phyloP scores from a whole-genome alignment of 2,113 vertebrate genomes.

The Scophthalmus maximus region DNA sequence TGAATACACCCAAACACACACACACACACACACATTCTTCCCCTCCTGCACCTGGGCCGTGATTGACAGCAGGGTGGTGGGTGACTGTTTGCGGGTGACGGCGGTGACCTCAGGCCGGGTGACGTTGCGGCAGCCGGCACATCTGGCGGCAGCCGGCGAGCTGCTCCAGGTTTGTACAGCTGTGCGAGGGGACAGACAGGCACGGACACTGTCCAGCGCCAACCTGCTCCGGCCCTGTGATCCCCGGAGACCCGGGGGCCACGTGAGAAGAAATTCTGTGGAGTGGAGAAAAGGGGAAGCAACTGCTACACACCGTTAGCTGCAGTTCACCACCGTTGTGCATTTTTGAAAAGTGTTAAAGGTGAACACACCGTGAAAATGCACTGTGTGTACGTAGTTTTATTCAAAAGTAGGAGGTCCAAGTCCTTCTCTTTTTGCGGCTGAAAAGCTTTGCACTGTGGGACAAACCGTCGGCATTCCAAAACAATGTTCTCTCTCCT shows the following conservation, averaged over 20 bases:
- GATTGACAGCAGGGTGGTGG: conserved; percentile 45
- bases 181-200: conserved; percentile 44
- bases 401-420: too few species aligned
- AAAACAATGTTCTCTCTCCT: background rate
- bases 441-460: background rate
- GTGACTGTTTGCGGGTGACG: conserved; percentile 42
- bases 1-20: background rate
- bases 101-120: conserved; percentile 39
- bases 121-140: conserved; percentile 21
- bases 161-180: conserved; percentile 66
- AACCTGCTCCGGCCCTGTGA: conserved; percentile 41
- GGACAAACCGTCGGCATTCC: background rate
- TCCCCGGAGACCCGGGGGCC: conserved; percentile 16
- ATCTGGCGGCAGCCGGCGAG: background rate
- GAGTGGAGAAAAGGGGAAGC: conserved; percentile 7
- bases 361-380: background rate
- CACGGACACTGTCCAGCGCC: conserved; percentile 60
- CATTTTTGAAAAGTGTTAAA: too few species aligned
- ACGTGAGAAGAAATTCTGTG: conserved; percentile 11
- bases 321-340: background rate
- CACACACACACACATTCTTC: background rate
- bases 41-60: conserved; percentile 41
- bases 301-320: conserved; percentile 11
- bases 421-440: background rate
- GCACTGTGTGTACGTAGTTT: too few species aligned